phyloP scores from a whole-genome alignment of 2,113 vertebrate species.

The Burhinus oedicnemus region DNA sequence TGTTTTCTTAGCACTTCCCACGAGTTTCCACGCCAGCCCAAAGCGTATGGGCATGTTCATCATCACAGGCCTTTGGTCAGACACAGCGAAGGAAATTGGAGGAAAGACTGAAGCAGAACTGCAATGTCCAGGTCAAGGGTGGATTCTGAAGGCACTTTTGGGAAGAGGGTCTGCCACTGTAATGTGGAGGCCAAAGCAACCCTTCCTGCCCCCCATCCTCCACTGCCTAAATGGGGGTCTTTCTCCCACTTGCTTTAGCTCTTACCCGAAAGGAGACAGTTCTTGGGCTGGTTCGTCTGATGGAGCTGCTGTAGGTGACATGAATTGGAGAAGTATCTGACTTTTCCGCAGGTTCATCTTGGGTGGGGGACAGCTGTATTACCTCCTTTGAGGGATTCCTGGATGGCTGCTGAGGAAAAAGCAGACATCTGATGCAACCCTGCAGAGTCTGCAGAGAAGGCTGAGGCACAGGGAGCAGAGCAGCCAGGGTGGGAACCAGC shows the following conservation, averaged over 20 bases:
- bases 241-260: neutral
- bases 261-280: slow-evolving; percentile 91
- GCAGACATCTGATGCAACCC: neutral
- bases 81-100: accelerated
- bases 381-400: slow-evolving; percentile 15
- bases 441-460: neutral
- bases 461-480: neutral
- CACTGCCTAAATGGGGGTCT: neutral
- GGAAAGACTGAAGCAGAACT: neutral
- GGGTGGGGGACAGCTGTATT: neutral
- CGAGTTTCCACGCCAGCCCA: neutral
- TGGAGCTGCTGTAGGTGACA: slow-evolving; percentile 75
- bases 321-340: neutral
- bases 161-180: neutral
- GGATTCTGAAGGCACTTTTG: neutral
- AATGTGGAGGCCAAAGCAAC: neutral
- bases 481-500: neutral
- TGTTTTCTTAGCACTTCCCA: neutral
- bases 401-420: neutral
- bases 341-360: neutral
- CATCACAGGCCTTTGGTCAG: neutral
- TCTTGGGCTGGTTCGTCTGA: slow-evolving; percentile 82
- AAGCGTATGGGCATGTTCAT: neutral
- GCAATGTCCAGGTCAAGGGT: neutral
- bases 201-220: neutral